Percentiles rank a stretch among this genome's conserved stretches.
Evolutionary conservation across 2,113 vertebrate species (phyloP).

Genomic region (Eira barbara): DNA sequence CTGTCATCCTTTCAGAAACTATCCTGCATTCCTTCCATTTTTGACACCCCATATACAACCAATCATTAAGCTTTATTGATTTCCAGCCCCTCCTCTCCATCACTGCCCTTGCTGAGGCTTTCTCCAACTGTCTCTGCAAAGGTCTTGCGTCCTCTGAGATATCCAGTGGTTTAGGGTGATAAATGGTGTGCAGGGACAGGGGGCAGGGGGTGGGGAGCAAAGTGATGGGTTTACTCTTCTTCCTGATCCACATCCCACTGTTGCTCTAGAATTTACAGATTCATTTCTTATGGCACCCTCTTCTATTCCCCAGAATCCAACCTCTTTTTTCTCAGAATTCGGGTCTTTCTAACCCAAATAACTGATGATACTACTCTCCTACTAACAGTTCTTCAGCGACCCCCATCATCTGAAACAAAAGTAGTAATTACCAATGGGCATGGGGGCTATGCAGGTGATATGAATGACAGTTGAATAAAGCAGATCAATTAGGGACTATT

Average conservation of each 20-base stretch:
- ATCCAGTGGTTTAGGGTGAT: background rate
- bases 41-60: background rate
- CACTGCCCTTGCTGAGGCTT: background rate
- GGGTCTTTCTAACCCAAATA: background rate
- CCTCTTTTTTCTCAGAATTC: background rate
- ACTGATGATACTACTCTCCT: background rate
- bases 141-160: background rate
- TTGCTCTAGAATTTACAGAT: background rate
- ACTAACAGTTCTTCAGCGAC: background rate
- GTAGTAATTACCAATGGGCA: background rate
- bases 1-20: background rate
- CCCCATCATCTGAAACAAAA: background rate
- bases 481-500: background rate
- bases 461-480: background rate
- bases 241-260: background rate
- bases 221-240: background rate
- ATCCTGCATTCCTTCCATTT: background rate
- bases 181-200: background rate
- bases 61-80: background rate
- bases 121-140: background rate
- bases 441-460: background rate
- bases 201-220: background rate
- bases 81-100: background rate
- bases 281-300: background rate
- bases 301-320: background rate